Percentiles rank a stretch among this genome's conserved stretches.
Evolutionary conservation across 2,888 invertebrate species (phyloP).

Genomic region (Drosophila neoperkinsi): DNA sequence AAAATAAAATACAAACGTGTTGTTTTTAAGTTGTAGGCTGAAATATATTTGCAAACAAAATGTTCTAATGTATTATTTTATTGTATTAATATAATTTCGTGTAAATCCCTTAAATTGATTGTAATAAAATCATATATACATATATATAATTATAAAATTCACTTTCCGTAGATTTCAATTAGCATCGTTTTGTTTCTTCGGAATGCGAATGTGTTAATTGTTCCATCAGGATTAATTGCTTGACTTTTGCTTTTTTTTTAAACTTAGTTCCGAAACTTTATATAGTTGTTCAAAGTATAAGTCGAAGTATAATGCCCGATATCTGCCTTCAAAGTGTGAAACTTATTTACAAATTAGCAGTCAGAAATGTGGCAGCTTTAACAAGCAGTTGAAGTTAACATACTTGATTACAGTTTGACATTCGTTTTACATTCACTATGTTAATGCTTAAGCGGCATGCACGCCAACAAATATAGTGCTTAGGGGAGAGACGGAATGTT

Average conservation of each 20-base stretch:
- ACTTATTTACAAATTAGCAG: background rate
- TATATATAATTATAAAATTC: conserved; percentile 10
- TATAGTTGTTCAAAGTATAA: background rate
- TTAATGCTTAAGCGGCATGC: background rate
- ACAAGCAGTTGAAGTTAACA: background rate
- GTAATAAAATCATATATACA: conserved; percentile 60
- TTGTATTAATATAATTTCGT: conserved; percentile 61
- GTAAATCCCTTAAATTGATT: conserved; percentile 70
- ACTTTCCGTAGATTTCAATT: background rate
- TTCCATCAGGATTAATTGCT: background rate
- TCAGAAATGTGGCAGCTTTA: background rate
- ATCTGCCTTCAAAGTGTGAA: background rate
- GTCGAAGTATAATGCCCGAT: background rate
- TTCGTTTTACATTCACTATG: background rate
- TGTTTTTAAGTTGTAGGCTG: conserved; percentile 62
- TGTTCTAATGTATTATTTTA: conserved; percentile 69
- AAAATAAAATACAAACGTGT: conserved; percentile 31
- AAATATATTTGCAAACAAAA: conserved; percentile 63
- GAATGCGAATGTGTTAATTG: conserved; percentile 1
- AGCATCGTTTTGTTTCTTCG: conserved; percentile 1
- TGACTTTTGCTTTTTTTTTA: background rate
- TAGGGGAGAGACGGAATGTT: background rate
- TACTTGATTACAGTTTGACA: background rate
- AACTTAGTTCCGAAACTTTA: background rate
- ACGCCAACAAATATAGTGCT: background rate